phyloP scores from a whole-genome alignment of 2,113 vertebrate species.

The Gasterosteus aculeatus region DNA sequence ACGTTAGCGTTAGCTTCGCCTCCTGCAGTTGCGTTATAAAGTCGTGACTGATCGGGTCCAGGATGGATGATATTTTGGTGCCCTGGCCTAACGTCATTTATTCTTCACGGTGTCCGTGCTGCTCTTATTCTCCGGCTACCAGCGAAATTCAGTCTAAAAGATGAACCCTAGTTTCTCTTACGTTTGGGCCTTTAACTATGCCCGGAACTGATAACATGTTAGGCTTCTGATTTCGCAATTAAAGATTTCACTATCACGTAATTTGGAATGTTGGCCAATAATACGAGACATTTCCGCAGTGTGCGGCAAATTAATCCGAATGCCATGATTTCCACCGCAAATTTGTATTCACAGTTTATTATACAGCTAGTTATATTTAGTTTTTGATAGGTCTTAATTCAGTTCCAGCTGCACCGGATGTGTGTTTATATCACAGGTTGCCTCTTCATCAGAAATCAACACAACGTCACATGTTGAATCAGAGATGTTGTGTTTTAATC shows the following conservation, averaged over 20 bases:
- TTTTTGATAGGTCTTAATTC: not conserved
- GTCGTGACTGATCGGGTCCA: conserved; percentile 71
- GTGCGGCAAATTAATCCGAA: not conserved
- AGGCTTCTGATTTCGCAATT: conserved; percentile 44
- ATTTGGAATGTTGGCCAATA: conserved; percentile 7
- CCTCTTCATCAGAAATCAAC: not conserved
- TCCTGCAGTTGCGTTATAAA: conserved; percentile 30
- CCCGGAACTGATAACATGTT: too few species aligned
- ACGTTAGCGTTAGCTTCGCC: conserved; percentile 27
- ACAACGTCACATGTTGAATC: not conserved
- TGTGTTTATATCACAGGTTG: not conserved
- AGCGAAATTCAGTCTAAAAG: not conserved
- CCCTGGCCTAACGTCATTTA: conserved; percentile 56
- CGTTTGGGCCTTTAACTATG: not conserved
- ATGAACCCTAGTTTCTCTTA: not conserved
- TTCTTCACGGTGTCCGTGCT: not conserved
- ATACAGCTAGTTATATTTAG: not conserved
- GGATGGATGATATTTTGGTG: conserved; percentile 47
- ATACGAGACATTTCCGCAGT: not conserved
- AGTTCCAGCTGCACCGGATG: not conserved
- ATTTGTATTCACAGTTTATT: not conserved
- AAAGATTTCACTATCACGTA: conserved; percentile 2
- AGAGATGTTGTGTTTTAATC: conserved; percentile 8
- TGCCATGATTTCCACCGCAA: rapidly evolving
- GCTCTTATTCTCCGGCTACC: conserved; percentile 6